Percentiles rank a stretch among this genome's conserved stretches.
Conservation (phyloP, 2,797 vertebrate species). For the Petrocephalus schoutedeni region DNA sequence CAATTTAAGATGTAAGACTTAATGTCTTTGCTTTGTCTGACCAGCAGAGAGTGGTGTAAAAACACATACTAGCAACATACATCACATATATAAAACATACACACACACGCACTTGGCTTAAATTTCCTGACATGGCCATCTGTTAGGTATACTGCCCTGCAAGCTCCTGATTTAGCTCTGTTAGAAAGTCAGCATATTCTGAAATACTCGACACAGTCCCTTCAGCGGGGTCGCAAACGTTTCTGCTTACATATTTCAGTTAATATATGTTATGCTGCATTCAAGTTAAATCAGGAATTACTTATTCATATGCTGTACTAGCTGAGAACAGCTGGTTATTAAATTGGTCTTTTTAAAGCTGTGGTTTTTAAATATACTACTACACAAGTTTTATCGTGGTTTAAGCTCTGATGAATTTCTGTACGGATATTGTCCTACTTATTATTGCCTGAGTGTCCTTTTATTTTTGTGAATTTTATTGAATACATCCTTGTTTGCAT, state of each 20-base stretch:
- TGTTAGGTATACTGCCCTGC: neutral
- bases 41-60: constrained; percentile 35
- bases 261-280: neutral
- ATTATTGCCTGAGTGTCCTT: neutral
- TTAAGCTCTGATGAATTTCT: neutral
- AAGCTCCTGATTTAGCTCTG: neutral
- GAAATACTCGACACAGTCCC: neutral
- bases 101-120: neutral
- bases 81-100: neutral
- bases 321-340: neutral
- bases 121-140: neutral
- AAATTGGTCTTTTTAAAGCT: neutral
- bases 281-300: neutral
- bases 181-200: neutral
- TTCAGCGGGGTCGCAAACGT: neutral
- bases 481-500: neutral
- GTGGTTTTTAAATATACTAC: neutral
- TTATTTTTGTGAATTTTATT: neutral
- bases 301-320: neutral
- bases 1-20: neutral
- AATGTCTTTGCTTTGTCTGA: constrained; percentile 33
- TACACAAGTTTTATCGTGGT: neutral
- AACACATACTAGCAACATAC: neutral
- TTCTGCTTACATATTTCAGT: neutral
- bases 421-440: neutral